Percentiles rank a stretch among this genome's conserved stretches.
phyloP scores from a whole-genome alignment of 1,140 invertebrate species.

The Pseudomyrmex dendroicus region DNA sequence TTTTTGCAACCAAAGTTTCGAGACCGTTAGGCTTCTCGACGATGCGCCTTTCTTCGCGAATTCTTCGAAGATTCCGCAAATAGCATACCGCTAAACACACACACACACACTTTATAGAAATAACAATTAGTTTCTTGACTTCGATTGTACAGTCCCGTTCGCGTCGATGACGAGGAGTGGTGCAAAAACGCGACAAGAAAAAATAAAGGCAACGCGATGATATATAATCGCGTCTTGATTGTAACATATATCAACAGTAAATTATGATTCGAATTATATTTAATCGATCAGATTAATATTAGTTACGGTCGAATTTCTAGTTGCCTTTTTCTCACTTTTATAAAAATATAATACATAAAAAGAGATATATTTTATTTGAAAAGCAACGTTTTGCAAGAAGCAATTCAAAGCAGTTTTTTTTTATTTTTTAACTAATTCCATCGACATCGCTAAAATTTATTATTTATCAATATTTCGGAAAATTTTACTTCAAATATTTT shows the following conservation, averaged over 20 bases:
- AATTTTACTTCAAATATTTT: background rate
- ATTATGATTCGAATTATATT: background rate
- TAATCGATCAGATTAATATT: no score
- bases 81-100: slow-evolving; percentile 5
- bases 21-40: slow-evolving; percentile 77
- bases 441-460: slow-evolving; percentile 9
- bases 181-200: background rate
- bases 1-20: slow-evolving; percentile 78
- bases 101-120: slow-evolving; percentile 8
- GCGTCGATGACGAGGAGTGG: background rate
- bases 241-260: background rate
- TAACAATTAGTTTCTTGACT: slow-evolving; percentile 18
- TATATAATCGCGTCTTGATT: background rate
- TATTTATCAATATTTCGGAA: background rate
- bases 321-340: no score
- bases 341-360: no score
- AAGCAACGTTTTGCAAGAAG: background rate
- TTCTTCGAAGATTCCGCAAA: slow-evolving; percentile 12
- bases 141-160: background rate
- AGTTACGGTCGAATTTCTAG: no score
- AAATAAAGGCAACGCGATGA: background rate
- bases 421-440: background rate
- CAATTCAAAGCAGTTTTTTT: background rate
- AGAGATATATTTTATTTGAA: no score
- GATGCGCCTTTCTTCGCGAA: slow-evolving; percentile 21